Base-by-base conservation (phyloP, 2,888 invertebrate genomes). In the Drosophila ochracea region DNA sequence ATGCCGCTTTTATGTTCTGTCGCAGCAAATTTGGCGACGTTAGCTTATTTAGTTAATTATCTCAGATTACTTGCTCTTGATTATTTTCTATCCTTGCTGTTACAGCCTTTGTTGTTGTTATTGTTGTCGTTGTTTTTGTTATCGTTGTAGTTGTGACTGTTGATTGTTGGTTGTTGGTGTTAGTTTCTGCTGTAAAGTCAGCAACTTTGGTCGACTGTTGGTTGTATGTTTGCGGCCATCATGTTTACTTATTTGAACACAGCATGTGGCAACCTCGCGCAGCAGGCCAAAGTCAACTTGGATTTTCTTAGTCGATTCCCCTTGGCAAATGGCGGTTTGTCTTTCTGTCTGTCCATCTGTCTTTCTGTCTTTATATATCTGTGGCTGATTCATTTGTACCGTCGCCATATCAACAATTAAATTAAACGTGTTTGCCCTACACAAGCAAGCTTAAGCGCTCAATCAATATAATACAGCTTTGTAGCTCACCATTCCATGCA, bases 321-420 rank as follows among this genome's bases (percentile, higher is more conserved):
- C 70, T 68, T 72, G 71, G 82, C 78, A 81, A 82, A 57, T 53
- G 66, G 65, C 65, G 28, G 28, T 4, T 28, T 68, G 69, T 31
- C 64, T 37, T 41, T 33, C 50, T 62, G 63, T 0, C 63, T 47
- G 37, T 55, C 41, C 37, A 31, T 25, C 65, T 68, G 43, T 16
- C 57, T 52, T 35, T 49, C 37, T 55, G 25, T 13, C 55, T 53
- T 19, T 19, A 58, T 57, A 67, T 57, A 68, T 43, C 64, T 70
- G 76, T 59, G 68, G 68, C 62, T 78, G 76, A 83, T 79, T 85
- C 83, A 81, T 87, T 87, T 84, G 84, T 80, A 75, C 73, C 85
- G 76, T 83, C 76, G 88, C 81, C 86, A 87, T 86, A 89, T 87
- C 89, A 87, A 87, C 87, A 87, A 87, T 87, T 87, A 89, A 89